Evolutionary conservation across 2,113 vertebrate genomes (phyloP).

Genomic region (Astur gentilis): DNA sequence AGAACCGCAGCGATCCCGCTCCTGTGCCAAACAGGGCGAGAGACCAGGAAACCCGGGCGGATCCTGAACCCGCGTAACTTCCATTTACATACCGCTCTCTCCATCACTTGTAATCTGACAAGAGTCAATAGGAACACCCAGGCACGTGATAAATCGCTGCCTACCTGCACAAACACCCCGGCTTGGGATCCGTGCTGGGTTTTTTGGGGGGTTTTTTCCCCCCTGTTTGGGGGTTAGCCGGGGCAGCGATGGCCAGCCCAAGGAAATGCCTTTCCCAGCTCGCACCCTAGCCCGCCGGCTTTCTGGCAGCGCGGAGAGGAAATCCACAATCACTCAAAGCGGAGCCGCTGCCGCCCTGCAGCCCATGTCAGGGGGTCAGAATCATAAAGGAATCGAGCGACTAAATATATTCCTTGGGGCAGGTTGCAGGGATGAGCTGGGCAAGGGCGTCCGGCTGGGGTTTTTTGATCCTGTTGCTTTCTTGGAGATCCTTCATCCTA

Average conservation of each 20-base stretch:
- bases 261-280: background rate
- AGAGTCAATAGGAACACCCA: slow-evolving; percentile 55
- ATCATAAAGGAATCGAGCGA: background rate
- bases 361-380: background rate
- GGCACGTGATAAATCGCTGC: background rate
- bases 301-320: background rate
- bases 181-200: background rate
- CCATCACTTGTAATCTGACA: background rate
- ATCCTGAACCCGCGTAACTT: background rate
- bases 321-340: background rate
- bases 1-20: background rate
- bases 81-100: background rate
- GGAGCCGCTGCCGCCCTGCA: background rate
- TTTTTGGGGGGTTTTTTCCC: background rate
- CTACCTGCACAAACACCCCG: background rate
- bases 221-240: background rate
- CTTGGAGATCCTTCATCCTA: background rate
- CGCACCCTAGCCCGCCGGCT: background rate
- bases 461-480: background rate
- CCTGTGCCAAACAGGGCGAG: background rate
- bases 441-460: background rate
- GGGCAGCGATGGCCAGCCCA: background rate
- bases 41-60: slow-evolving; percentile 9
- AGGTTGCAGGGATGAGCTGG: background rate
- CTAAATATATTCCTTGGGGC: background rate